Conservation (phyloP, 1,140 invertebrate genomes). For the Sitodiplosis mosellana region DNA sequence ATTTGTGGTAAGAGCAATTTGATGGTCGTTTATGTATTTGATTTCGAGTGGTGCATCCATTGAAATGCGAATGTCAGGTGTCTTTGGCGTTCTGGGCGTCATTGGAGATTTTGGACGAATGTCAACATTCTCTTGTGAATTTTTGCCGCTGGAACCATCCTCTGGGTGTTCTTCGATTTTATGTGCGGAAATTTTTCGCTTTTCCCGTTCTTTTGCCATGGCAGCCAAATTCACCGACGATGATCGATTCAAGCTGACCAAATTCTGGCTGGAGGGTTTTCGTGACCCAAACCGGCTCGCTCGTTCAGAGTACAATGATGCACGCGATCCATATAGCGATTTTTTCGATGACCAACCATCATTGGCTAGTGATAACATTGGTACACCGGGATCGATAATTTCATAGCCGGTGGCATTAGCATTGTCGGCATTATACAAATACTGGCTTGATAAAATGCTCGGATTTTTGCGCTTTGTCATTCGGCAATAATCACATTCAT, state of each 20-base stretch:
- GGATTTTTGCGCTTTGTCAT: constrained; percentile 19
- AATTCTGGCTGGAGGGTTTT: constrained; percentile 2
- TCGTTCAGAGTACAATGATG: constrained; percentile 24
- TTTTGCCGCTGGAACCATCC: background rate
- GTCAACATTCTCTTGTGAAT: background rate
- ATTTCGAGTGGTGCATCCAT: background rate
- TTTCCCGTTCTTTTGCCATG: background rate
- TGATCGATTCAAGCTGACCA: background rate
- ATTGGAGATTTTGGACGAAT: background rate
- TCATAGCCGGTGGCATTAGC: constrained; percentile 36
- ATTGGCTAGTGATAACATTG: constrained; percentile 43
- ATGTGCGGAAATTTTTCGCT: background rate
- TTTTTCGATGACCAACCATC: constrained; percentile 33
- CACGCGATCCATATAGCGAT: constrained; percentile 21
- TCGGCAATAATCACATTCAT: background rate
- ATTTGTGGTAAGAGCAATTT: no score
- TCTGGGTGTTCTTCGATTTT: background rate
- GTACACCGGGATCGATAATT: constrained; percentile 39
- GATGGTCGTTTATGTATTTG: background rate
- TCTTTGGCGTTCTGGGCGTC: no score
- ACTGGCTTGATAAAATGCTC: constrained; percentile 40
- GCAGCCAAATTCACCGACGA: background rate
- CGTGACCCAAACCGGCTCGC: background rate
- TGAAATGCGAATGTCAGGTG: no score
- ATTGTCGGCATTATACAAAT: constrained; percentile 44